Percentiles rank a stretch among this genome's conserved stretches.
Evolutionary conservation across 2,113 vertebrate species (phyloP).

Genomic region (Glareola pratincola): DNA sequence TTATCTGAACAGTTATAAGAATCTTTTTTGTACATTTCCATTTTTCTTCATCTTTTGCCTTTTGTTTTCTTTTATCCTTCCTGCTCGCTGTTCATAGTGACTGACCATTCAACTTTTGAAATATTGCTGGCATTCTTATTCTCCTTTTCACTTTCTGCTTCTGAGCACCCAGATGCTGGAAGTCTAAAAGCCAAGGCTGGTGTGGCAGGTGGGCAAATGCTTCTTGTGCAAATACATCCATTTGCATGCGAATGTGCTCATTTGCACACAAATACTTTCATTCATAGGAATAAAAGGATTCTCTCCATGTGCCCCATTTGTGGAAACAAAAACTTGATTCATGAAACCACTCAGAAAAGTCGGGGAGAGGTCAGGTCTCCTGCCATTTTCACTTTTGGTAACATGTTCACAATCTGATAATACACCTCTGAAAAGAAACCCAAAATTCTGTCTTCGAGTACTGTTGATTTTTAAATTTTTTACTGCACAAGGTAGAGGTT

Average conservation of each 20-base stretch:
- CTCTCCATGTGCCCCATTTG: not conserved
- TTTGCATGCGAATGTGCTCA: constrained; percentile 40
- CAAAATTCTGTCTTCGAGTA: not conserved
- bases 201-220: constrained; percentile 28
- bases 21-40: not conserved
- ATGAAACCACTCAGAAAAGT: not conserved
- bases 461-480: not conserved
- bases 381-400: not conserved
- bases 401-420: not conserved
- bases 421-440: not conserved
- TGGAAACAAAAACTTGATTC: constrained; percentile 7
- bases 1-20: not conserved
- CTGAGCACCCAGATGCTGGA: not conserved
- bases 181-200: not conserved
- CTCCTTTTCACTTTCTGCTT: not conserved
- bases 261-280: constrained; percentile 48
- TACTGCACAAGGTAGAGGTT: not conserved
- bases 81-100: not conserved
- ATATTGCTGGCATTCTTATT: constrained; percentile 8
- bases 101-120: constrained; percentile 2
- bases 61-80: not conserved
- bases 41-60: not conserved
- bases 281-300: constrained; percentile 23
- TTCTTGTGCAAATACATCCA: constrained; percentile 28
- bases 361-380: not conserved